Base-by-base conservation (phyloP, 2,797 vertebrate genomes). In the Peromyscus attwateri region DNA sequence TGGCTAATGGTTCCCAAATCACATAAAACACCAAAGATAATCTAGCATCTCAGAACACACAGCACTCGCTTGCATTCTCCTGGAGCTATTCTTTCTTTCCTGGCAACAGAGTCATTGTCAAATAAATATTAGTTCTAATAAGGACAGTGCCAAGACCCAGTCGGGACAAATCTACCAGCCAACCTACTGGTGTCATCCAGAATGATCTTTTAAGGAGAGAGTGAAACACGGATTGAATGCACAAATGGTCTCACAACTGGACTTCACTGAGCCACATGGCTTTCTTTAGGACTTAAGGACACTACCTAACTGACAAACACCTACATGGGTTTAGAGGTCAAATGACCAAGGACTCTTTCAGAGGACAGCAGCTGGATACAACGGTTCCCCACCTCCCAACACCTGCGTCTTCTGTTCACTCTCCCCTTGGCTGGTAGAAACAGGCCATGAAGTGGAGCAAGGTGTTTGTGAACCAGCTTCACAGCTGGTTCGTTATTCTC, bases 11-110 rank as follows among this genome's bases (percentile, higher is more conserved):
- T 87, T 75, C 79, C 94, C 95, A 96, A 92, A 89, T 98, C 89
- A 96, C 96, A 95, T 94, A 95, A 97, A 96, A 84, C 91, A 95
- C 83, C 91, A 79, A 95, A 89, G 68, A 79, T 92, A 96, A 96
- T 70, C 89, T 87, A 89, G 79, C 92, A 57, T 95, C 94, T 95
- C 37, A 25, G 89, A 95, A 89, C 92, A 95, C 87, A 85, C 31
- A 88, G 91, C 84, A 25, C 87, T 94, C 64, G 55, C 80, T 88
- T 84, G 71, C 75, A 49, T 88, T 95, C 91, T 96, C 83, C 62
- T 64, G 31, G 17, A 97, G 52, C 21, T 29, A 70, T 83, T 97
- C 91, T 80, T 97, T 75, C 87, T 76, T 49, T 80, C 83, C 92
- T 97, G 95, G 89, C 87, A 73, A 96, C 91, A 76, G 89, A 96